Base-by-base conservation (phyloP, 2,113 vertebrate species). In the Zosterops hypoxanthus region DNA sequence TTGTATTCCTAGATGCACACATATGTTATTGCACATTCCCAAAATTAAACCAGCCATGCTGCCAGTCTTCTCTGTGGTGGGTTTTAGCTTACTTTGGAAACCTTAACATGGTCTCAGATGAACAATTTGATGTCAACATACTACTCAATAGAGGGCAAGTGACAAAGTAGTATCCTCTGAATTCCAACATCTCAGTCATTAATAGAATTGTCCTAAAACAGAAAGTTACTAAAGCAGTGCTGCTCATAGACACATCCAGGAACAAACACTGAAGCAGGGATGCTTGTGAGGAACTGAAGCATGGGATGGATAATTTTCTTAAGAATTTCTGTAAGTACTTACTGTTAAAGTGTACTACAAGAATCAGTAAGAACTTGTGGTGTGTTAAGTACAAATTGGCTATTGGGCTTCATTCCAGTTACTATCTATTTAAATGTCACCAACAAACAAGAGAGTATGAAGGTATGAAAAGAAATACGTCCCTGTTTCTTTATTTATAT, bases 381-480 rank as follows among this genome's bases (percentile, higher is more conserved):
- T 34, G 39, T 76, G 59, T 82, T 91, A 88, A 76, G 17, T 59
- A 53, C 55, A 79, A 88, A 91, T 57, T 55, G 8, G 21, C 44
- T 92, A 9, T 49, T 57, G 86, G 92, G 69, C 80, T 95, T 93
- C 90, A 75, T 93, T 96, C 84, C 92, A 90, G 71, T 82, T 86
- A 76, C 92, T 69, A 82, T 63, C 44, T 84, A 4, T 63, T 55
- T 31, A 47, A 77, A 65, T 66, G 53, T 52, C 4, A 7, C 39
- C 63, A 82, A 76, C 18, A 80, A 86, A 65, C 16, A 75, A 63
- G n/a, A 61, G 33, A 63, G 29, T 13, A 46, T 18, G 33, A 81
- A 72, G n/a, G 33, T 73, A 63, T 70, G 72, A 79, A 89, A 92
- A 87, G 9, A 80, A 39, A 15, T 42, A 87, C 15, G 14, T 78